Percentiles rank a stretch among this genome's conserved stretches.
Conservation (phyloP, 2,888 invertebrate genomes). For the Macrosiphum euphorbiae region DNA sequence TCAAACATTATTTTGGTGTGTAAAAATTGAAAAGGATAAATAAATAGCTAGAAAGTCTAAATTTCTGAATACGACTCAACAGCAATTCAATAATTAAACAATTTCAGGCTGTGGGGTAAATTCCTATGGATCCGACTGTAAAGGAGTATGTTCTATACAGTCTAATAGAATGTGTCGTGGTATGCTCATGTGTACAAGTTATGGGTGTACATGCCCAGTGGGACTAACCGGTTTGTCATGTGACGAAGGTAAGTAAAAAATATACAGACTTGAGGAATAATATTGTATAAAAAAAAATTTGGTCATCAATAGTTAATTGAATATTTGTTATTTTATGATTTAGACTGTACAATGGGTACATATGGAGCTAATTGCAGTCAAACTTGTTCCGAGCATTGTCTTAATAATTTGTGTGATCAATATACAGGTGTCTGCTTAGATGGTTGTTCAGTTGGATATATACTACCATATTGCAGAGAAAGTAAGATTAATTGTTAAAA, state of each 20-base stretch:
- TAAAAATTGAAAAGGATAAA: background rate
- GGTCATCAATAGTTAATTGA: background rate
- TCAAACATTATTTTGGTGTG: background rate
- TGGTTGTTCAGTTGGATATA: background rate
- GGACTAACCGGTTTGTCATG: conserved; percentile 27
- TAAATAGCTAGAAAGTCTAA: background rate
- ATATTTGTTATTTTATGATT: background rate
- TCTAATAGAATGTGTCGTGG: background rate
- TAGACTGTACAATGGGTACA: background rate
- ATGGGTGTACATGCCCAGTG: conserved; percentile 22
- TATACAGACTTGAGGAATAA: background rate
- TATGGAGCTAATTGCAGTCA: conserved; percentile 7
- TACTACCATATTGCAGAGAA: background rate
- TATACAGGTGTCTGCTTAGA: background rate
- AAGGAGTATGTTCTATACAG: background rate
- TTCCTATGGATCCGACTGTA: conserved; percentile 16
- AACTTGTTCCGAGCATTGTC: background rate
- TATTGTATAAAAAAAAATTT: background rate
- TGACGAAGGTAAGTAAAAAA: background rate
- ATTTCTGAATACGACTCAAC: background rate
- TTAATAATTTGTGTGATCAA: background rate
- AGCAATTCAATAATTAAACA: background rate
- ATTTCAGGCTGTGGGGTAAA: conserved; percentile 27
- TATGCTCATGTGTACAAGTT: conserved; percentile 27
- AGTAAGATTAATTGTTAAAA: background rate